Evolutionary conservation across 2,888 invertebrate genomes (phyloP).

Genomic region (Acanthosepion lycidas): DNA sequence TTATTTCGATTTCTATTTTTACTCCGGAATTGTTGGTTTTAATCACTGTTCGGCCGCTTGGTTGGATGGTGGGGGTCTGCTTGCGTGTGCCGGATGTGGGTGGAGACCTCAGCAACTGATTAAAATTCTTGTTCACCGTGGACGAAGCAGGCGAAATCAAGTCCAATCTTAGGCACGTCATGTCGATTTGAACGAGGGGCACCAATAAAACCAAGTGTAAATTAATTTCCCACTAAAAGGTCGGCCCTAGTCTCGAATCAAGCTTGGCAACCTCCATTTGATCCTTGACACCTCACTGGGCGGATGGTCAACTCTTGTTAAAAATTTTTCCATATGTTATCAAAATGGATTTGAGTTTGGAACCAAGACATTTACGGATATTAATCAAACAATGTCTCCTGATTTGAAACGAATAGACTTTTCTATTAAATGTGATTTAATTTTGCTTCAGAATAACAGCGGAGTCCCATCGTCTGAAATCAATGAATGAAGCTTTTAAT

Average conservation of each 20-base stretch:
- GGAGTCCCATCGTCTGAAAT: not conserved
- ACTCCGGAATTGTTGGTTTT: not conserved
- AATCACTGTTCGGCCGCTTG: not conserved
- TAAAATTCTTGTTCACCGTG: not conserved
- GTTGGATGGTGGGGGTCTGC: not conserved
- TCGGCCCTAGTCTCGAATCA: not conserved
- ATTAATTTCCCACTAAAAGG: not conserved
- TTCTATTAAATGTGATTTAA: not conserved
- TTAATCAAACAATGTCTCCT: not conserved
- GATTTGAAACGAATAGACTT: not conserved
- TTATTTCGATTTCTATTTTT: not conserved
- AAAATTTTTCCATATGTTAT: not conserved
- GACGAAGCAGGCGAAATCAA: not conserved
- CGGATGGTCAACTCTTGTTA: not conserved
- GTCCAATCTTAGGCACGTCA: not conserved
- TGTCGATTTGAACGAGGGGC: not conserved
- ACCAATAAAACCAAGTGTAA: slow-evolving; percentile 6
- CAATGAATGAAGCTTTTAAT: not conserved
- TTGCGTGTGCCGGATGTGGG: not conserved
- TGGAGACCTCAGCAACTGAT: not conserved
- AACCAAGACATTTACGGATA: not conserved
- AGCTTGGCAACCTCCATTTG: not conserved
- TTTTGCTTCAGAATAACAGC: not conserved
- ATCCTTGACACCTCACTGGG: not conserved
- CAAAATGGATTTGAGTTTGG: not conserved